phyloP scores from a whole-genome alignment of 2,888 invertebrate genomes.

The Tetheella fluctuosa region DNA sequence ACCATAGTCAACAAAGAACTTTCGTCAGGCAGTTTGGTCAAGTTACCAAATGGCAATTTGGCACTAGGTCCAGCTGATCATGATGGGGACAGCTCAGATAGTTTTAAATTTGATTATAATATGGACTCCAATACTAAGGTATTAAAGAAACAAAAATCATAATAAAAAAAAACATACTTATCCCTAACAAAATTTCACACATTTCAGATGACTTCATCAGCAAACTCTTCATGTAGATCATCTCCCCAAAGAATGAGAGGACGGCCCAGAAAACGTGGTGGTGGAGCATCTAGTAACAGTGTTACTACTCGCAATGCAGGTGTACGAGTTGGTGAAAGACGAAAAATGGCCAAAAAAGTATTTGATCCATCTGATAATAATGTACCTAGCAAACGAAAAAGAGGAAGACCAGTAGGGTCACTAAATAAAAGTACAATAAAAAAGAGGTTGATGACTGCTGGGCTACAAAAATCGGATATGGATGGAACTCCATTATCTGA shows the following conservation, averaged over 20 bases:
- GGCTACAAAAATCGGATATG: constrained; percentile 54
- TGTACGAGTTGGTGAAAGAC: constrained; percentile 84
- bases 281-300: constrained; percentile 55
- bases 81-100: constrained; percentile 82
- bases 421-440: constrained; percentile 85
- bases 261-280: constrained; percentile 70
- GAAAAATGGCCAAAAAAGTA: constrained; percentile 92
- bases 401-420: constrained; percentile 87
- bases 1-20: constrained; percentile 88
- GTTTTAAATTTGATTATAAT: constrained; percentile 76
- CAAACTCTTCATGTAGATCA: constrained; percentile 78
- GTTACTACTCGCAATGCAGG: constrained; percentile 62
- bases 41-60: constrained; percentile 87
- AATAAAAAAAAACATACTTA: background rate
- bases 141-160: background rate
- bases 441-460: constrained; percentile 70
- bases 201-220: constrained; percentile 78
- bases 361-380: constrained; percentile 94
- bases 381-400: constrained; percentile 87
- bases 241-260: constrained; percentile 78
- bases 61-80: constrained; percentile 86
- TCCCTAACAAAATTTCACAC: background rate
- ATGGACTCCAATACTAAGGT: constrained; percentile 75
- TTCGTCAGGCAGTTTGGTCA: constrained; percentile 87
- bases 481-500: constrained; percentile 70